Evolutionary conservation across 2,113 vertebrate species (phyloP).

Genomic region (Lanius collurio): DNA sequence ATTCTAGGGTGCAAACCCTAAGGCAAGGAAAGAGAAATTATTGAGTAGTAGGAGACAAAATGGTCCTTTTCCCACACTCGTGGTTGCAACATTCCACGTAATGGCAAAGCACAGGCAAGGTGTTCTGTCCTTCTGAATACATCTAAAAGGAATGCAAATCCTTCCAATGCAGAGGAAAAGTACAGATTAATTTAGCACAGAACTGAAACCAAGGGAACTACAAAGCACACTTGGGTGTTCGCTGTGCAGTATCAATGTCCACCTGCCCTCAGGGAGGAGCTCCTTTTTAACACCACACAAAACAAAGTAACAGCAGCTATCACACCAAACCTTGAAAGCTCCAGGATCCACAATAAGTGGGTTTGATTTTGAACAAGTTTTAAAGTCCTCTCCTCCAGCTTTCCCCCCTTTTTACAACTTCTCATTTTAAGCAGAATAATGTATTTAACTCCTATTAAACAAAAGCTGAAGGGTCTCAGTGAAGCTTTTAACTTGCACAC

Average conservation of each 20-base stretch:
- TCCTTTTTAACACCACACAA: background rate
- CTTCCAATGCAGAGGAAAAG: slow-evolving; percentile 82
- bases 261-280: background rate
- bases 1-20: slow-evolving; percentile 96
- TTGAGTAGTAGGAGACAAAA: background rate
- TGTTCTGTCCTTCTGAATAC: slow-evolving; percentile 84
- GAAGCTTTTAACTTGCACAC: background rate
- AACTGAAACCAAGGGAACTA: slow-evolving; percentile 75
- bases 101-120: accelerated
- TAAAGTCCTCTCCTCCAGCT: background rate
- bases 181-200: slow-evolving; percentile 79
- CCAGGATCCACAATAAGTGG: accelerated
- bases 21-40: background rate
- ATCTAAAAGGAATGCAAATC: slow-evolving; percentile 69
- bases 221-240: slow-evolving; percentile 78
- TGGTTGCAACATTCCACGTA: background rate
- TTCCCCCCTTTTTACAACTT: background rate
- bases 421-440: background rate
- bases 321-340: background rate
- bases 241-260: slow-evolving; percentile 34
- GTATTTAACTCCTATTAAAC: background rate
- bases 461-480: background rate
- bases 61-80: accelerated
- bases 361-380: background rate
- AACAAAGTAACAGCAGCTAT: background rate